These are phyloP conservation scores for Fulica atra DNA, from an alignment of 2,113 vertebrate species.

Conservation along the genomic window DNA sequence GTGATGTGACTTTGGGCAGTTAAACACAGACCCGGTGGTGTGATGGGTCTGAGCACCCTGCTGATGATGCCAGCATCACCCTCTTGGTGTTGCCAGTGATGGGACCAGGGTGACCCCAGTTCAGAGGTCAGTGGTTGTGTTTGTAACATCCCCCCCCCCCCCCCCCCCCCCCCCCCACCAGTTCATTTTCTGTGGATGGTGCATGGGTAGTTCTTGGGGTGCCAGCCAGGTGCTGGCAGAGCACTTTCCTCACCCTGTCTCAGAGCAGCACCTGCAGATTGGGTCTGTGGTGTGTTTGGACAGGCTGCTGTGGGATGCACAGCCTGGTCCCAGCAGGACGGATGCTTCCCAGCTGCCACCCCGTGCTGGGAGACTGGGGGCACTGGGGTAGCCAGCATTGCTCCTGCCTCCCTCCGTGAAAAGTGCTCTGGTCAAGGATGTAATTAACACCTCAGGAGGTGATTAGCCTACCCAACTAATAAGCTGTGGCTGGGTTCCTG, in stretches of 20 bases:
- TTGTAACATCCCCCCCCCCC: too few species aligned
- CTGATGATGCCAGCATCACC: not conserved
- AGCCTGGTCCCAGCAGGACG: slow-evolving; percentile 73
- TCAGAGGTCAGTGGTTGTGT: not conserved
- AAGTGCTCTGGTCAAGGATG: not conserved
- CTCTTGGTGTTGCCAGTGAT: not conserved
- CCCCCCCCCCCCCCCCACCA: not conserved
- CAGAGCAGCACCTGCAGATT: fast-evolving
- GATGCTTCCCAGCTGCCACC: slow-evolving; percentile 80
- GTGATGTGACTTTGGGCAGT: not conserved
- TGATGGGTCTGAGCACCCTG: too few species aligned
- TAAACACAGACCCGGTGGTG: not conserved
- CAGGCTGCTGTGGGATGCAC: slow-evolving; percentile 70
- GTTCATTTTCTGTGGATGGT: fast-evolving
- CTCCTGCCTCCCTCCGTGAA: slow-evolving; percentile 50
- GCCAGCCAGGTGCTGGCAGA: not conserved
- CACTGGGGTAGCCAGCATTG: not conserved
- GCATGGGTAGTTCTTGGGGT: fast-evolving
- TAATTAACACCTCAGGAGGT: not conserved
- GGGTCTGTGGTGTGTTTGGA: not conserved
- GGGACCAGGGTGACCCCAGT: not conserved
- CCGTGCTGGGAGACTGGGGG: slow-evolving; percentile 4
- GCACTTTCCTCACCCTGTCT: not conserved
- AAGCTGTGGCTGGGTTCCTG: not conserved
- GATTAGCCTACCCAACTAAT: not conserved